Base-by-base conservation (phyloP, 2,888 invertebrate species). In the Lepidonotus clava region DNA sequence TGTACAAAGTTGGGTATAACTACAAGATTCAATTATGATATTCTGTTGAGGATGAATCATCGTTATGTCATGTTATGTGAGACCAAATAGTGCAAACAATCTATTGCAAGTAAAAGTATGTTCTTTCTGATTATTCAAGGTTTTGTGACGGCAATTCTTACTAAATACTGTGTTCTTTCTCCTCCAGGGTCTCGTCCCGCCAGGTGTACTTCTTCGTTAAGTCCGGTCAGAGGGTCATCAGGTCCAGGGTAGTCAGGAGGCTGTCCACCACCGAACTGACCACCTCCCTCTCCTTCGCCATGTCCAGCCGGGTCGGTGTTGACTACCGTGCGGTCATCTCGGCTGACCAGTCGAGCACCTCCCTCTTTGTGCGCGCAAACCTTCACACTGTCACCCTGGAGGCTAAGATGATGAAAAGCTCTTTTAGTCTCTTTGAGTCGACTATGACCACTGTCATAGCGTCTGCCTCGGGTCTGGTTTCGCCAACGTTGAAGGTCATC, bases 381-480 rank as follows among this genome's bases (percentile, higher is more conserved):
- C 80, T 80, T 14, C 80, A 80, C 80, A 28, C 18, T 11, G 28
- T n/a, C 46, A 80, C 28, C 1, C 21, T 80, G 11, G 80, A 51
- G 8, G 24, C 21, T 8, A 41, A 32, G 46, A 41, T 80, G 51
- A 2, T 4, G n/a, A 11, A 14, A 11, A 32, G 46, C 11, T 80
- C 80, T 18, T 80, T 46, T 28, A 46, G 28, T 6, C 40, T 2
- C 28, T 80, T 80, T 80, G 80, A 41, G 32, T 24, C 80, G 4
- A 14, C 41, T 2, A 46, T 80, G 80, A 18, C 80, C 2, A 24
- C 80, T 11, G 46, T 80, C 0, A 18, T 80, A 14, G 28, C 18
- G 5, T 4, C 46, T n/a, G 80, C 46, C 6, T n/a, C 46, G 40
- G 80, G 80, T 5, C 28, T 80, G 14, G n/a, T 5, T 1, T 46